A percentile compares a stretch with the other conserved stretches of the same genome.
These are phyloP conservation scores for Cyanoramphus novaezelandiae DNA, from an alignment of 2,113 vertebrate genomes.

Conservation along the genomic window DNA sequence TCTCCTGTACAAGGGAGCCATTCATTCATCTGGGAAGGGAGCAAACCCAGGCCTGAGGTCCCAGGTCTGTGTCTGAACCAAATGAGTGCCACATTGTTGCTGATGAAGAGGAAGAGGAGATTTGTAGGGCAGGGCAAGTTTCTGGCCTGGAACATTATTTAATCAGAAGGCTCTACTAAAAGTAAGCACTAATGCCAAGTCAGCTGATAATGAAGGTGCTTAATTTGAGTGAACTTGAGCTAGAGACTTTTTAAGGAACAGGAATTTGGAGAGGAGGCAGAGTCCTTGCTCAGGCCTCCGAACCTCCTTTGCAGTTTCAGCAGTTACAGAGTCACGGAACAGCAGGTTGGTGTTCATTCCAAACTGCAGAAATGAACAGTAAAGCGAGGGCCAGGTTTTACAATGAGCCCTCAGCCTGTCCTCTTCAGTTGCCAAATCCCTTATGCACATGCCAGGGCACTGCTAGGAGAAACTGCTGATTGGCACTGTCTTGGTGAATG, in stretches of 20 bases:
- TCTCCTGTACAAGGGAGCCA: neutral
- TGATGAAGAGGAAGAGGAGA: neutral
- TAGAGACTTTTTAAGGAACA: neutral
- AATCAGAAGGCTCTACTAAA: neutral
- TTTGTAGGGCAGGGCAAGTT: neutral
- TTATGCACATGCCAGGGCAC: rapidly evolving
- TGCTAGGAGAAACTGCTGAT: neutral
- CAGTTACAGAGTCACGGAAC: neutral
- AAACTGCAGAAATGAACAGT: neutral
- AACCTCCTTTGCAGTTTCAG: neutral
- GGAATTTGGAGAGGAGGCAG: neutral
- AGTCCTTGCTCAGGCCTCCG: neutral
- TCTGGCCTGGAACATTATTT: neutral
- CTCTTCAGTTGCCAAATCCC: neutral
- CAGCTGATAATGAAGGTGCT: neutral
- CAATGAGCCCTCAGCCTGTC: neutral
- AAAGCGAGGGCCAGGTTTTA: neutral
- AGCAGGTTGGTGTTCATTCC: neutral
- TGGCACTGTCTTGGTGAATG: neutral
- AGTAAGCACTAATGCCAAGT: neutral
- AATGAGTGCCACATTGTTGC: neutral
- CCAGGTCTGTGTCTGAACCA: neutral
- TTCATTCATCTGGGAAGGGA: neutral
- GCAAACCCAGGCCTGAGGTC: neutral
- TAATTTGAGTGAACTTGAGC: neutral